Conservation (phyloP, 2,113 vertebrate genomes). For the Alethe castanea region DNA sequence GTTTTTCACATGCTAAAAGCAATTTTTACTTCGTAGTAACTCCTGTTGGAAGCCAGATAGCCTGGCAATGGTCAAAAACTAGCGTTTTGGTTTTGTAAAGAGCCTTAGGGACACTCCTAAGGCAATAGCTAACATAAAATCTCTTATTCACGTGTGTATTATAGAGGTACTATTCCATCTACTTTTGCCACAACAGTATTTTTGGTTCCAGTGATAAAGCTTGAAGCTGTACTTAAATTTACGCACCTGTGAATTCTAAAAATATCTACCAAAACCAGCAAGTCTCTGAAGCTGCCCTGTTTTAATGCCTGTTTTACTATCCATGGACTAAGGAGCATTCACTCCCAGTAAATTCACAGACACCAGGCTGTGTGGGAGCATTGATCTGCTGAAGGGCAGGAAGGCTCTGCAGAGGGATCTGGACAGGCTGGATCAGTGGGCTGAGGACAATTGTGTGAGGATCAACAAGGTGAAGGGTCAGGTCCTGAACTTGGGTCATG, state of each 20-base stretch:
- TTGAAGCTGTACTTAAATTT: neutral
- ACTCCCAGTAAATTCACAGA: neutral
- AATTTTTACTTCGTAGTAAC: neutral
- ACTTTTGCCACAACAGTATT: neutral
- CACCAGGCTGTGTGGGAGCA: neutral
- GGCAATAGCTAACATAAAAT: neutral
- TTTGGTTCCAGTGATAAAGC: neutral
- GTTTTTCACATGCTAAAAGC: neutral
- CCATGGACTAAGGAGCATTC: fast-evolving
- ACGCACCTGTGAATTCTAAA: neutral
- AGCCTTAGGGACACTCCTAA: neutral
- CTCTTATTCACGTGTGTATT: neutral
- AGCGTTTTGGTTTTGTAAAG: neutral
- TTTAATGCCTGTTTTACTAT: neutral
- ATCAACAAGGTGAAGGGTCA: neutral
- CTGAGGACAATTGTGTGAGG: neutral
- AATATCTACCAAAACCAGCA: neutral
- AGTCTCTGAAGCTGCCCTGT: neutral
- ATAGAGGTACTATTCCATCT: neutral
- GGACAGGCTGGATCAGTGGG: neutral
- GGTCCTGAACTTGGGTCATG: neutral
- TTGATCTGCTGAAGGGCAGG: neutral
- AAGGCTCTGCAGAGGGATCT: neutral
- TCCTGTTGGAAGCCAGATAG: neutral
- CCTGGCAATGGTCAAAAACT: neutral